Percentiles rank a stretch among this genome's conserved stretches.
phyloP scores from a whole-genome alignment of 2,797 vertebrate species.

The Tamandua tetradactyla region DNA sequence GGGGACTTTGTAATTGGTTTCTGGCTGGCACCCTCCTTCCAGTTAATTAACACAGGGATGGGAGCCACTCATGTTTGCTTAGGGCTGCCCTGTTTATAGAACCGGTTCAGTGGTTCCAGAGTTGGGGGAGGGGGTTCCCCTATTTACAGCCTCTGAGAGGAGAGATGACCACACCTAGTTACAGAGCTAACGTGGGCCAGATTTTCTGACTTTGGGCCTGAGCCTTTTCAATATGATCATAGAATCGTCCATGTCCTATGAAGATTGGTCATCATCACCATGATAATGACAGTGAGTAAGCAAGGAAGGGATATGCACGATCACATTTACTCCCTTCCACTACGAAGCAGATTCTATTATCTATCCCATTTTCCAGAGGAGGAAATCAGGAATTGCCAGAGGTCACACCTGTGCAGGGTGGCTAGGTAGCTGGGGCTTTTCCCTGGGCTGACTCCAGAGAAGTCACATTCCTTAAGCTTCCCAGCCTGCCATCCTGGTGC shows the following conservation, averaged over 20 bases:
- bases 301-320: background rate
- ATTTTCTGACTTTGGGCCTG: background rate
- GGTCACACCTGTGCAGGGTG: background rate
- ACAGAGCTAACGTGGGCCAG: constrained; percentile 7
- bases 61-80: background rate
- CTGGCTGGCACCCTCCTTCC: constrained; percentile 61
- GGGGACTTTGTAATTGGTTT: constrained; percentile 70
- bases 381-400: background rate
- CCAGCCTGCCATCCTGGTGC: background rate
- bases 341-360: background rate
- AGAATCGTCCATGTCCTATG: background rate
- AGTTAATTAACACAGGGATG: constrained; percentile 60
- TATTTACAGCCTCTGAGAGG: background rate
- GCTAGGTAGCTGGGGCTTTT: background rate
- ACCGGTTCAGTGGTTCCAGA: background rate
- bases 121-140: background rate
- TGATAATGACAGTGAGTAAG: background rate
- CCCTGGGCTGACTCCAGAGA: background rate
- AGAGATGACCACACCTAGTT: background rate
- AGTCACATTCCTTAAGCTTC: accelerated
- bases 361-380: background rate
- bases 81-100: background rate
- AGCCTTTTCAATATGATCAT: background rate
- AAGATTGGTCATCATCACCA: background rate
- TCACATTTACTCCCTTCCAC: too few species aligned